These are phyloP conservation scores for Xylocampa areola DNA, from an alignment of 2,888 invertebrate species.

Conservation along the genomic window DNA sequence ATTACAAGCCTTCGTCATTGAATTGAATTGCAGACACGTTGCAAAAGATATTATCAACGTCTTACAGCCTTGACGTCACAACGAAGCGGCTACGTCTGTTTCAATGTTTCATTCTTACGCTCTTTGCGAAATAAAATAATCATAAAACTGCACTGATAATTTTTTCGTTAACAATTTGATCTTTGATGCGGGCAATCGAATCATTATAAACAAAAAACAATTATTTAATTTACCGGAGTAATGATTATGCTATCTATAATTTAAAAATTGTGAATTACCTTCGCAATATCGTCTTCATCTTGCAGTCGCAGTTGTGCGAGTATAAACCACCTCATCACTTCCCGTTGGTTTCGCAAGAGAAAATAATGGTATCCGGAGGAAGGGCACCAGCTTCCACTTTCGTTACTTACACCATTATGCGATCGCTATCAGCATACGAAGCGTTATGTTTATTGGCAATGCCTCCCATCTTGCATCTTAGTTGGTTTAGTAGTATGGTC, in stretches of 20 bases:
- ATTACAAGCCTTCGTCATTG: slow-evolving; percentile 40
- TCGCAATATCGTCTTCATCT: slow-evolving; percentile 15
- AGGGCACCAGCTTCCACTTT: slow-evolving; percentile 52
- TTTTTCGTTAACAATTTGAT: slow-evolving; percentile 2
- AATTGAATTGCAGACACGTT: slow-evolving; percentile 44
- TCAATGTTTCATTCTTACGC: slow-evolving; percentile 7
- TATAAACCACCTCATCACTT: slow-evolving; percentile 32
- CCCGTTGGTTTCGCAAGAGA: slow-evolving; percentile 46
- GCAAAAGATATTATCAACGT: slow-evolving; percentile 43
- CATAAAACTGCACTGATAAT: slow-evolving; percentile 11
- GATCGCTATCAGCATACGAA: slow-evolving; percentile 40
- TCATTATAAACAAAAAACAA: too few relatives aligned
- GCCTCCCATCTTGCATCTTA: slow-evolving; percentile 18
- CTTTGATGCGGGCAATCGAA: slow-evolving; percentile 12
- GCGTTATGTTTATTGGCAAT: slow-evolving; percentile 31
- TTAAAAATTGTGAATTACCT: slow-evolving; percentile 2
- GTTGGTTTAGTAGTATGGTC: slow-evolving; percentile 9
- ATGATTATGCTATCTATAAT: slow-evolving; percentile 6
- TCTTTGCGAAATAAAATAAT: slow-evolving; percentile 14
- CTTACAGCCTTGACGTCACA: slow-evolving; percentile 35
- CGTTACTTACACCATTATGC: slow-evolving; percentile 38
- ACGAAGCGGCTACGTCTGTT: slow-evolving; percentile 6
- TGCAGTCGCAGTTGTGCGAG: slow-evolving; percentile 6
- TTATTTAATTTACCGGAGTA: slow-evolving; percentile 4
- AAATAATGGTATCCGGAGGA: slow-evolving; percentile 49